Evolutionary conservation across 2,888 invertebrate genomes (phyloP).

Genomic region (Sphaerophoria rueppellii): DNA sequence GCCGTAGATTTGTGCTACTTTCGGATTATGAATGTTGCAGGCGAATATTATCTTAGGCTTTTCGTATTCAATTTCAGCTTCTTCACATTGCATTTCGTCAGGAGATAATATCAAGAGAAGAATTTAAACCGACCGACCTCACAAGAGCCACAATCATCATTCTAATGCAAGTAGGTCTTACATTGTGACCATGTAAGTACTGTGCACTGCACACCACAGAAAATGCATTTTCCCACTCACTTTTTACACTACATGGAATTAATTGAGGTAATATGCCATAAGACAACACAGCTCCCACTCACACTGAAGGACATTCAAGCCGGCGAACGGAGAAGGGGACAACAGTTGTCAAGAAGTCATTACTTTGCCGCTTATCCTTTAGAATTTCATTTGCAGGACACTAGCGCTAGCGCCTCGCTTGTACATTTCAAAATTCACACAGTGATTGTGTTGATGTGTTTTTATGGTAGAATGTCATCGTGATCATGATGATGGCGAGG

Average conservation of each 20-base stretch:
- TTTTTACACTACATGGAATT: conserved; percentile 31
- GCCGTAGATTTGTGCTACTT: conserved; percentile 23
- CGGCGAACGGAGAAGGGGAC: not conserved
- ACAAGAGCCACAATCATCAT: not conserved
- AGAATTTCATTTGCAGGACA: conserved; percentile 43
- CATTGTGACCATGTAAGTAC: conserved; percentile 17
- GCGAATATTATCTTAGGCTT: conserved; percentile 32
- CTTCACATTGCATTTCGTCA: not conserved
- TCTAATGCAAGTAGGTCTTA: not conserved
- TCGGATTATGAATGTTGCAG: conserved; percentile 25
- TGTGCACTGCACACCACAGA: not conserved
- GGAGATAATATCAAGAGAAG: conserved; percentile 3
- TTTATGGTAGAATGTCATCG: conserved; percentile 4
- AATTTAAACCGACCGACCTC: not conserved
- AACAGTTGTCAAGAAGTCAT: conserved; percentile 49
- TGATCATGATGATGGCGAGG: conserved; percentile 7
- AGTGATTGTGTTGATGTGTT: not conserved
- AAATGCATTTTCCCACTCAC: conserved; percentile 46
- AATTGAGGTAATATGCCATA: conserved; percentile 50
- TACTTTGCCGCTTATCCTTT: conserved; percentile 50
- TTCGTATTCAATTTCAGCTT: conserved; percentile 38
- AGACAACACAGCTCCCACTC: not conserved
- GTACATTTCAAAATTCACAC: not conserved
- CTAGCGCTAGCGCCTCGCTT: not conserved
- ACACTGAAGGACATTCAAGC: no score